Evolutionary conservation across 2,797 vertebrate genomes (phyloP), one percentile per base, ranked within the genome.

Genomic region (Acanthurus tractus): DNA sequence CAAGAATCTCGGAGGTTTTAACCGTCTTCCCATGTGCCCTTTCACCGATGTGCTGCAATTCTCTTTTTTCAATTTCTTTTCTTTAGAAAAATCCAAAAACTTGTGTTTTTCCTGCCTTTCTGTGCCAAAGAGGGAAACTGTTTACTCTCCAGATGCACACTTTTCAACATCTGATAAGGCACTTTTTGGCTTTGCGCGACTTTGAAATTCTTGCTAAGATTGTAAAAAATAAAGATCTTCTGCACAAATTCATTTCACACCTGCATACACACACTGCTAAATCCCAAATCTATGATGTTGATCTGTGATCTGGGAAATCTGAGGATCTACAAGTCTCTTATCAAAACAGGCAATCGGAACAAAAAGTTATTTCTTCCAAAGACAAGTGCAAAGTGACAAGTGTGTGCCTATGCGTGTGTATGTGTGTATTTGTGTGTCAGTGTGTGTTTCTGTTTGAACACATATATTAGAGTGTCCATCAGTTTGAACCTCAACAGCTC

Each of bases 401-500:
- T 42, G 20, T 59, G 38, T 44, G 57, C 20, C 8, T 36, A 1
- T 34, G 40, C 49, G 29, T 57, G 29, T 57, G 17, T 38, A 34
- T 54, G 25, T 57, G 55, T 57, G 15, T 36, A 15, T 57, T 29
- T 29, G 25, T 29, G 25, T 29, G 25, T 29, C 3, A 29, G 36
- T 58, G 18, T 40, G 64, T 34, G 10, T 55, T 48, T 49, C 29
- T 65, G 74, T 59, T 74, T 58, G 17, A 50, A 59, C 52, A 69
- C 46, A 45, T 3, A 8, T 8, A 18, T 61, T 29, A 4, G 25
- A 54, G 55, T 63, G 52, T 55, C 20, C 20, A 17, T 1, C 25
- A 74, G 5, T 84, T 71, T 71, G 69, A 82, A 75, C 48, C 57
- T 55, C 45, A 64, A 70, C 44, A 83, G 58, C 74, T 87, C 81